A percentile compares a stretch with the other conserved stretches of the same genome.
Conservation (phyloP, 2,888 invertebrate genomes). For the Machimus atricapillus region DNA sequence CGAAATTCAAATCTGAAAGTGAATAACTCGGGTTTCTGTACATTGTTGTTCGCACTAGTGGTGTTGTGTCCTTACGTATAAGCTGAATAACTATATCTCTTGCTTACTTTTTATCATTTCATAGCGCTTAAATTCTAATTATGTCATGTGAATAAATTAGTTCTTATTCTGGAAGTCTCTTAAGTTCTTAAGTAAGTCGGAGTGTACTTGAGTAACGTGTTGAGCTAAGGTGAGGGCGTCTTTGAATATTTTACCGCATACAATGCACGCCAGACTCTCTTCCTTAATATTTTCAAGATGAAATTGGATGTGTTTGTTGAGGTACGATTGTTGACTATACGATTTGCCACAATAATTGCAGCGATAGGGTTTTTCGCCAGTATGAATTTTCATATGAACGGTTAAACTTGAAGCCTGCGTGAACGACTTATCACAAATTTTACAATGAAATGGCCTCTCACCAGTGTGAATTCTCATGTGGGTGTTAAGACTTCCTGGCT, state of each 20-base stretch:
- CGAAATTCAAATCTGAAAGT: background rate
- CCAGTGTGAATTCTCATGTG: conserved; percentile 62
- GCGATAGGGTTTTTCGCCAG: conserved; percentile 58
- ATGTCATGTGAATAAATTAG: conserved; percentile 22
- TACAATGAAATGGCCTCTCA: conserved; percentile 61
- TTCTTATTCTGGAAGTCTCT: conserved; percentile 44
- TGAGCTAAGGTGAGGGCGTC: conserved; percentile 57
- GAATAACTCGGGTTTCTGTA: conserved; percentile 13
- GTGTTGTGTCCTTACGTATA: background rate
- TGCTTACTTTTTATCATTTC: background rate
- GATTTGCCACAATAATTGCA: conserved; percentile 59
- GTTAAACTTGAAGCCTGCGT: conserved; percentile 61
- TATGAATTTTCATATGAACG: conserved; percentile 62
- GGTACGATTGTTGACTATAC: conserved; percentile 59
- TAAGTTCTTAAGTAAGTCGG: conserved; percentile 57
- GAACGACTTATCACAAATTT: conserved; percentile 60
- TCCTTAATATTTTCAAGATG: conserved; percentile 51
- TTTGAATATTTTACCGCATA: conserved; percentile 58
- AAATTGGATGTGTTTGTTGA: conserved; percentile 58
- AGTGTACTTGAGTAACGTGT: conserved; percentile 58
- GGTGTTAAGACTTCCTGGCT: conserved; percentile 61
- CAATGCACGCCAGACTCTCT: conserved; percentile 53
- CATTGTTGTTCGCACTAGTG: conserved; percentile 7
- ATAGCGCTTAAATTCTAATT: background rate
- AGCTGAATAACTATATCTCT: conserved; percentile 14